Conservation (phyloP, 2,888 invertebrate genomes). For the Amiota minor region DNA sequence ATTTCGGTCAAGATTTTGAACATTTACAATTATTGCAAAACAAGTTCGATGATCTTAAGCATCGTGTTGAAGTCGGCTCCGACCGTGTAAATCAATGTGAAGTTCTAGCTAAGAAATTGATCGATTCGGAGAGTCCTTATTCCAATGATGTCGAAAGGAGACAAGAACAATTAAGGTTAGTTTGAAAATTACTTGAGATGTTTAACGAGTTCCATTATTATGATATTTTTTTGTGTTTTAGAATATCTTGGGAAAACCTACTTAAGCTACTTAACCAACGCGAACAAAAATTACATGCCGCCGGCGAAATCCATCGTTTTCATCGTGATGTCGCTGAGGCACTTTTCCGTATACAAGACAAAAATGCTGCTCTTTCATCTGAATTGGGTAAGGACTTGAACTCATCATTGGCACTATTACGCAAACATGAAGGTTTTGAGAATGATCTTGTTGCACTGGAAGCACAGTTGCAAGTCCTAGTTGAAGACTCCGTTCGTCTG, state of each 20-base stretch:
- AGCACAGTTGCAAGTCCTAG: conserved; percentile 90
- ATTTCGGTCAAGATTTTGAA: conserved; percentile 95
- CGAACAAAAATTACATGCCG: conserved; percentile 90
- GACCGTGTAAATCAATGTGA: conserved; percentile 94
- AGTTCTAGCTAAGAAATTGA: conserved; percentile 89
- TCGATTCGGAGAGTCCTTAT: conserved; percentile 89
- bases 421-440: conserved; percentile 93
- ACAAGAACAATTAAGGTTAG: conserved; percentile 89
- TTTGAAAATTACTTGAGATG: neutral
- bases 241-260: conserved; percentile 90
- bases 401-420: conserved; percentile 85
- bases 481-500: conserved; percentile 92
- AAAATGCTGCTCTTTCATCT: conserved; percentile 87
- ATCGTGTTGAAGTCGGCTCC: conserved; percentile 90
- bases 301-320: conserved; percentile 97
- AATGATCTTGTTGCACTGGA: conserved; percentile 94
- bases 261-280: conserved; percentile 89
- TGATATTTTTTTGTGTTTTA: conserved; percentile 59
- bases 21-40: conserved; percentile 88
- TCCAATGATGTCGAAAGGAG: conserved; percentile 88
- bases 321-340: conserved; percentile 96
- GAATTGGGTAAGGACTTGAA: conserved; percentile 88
- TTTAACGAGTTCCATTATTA: conserved; percentile 47
- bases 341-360: conserved; percentile 90
- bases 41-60: conserved; percentile 94